Conservation (phyloP, 2,888 invertebrate genomes). For the Drosophila mercatorum region DNA sequence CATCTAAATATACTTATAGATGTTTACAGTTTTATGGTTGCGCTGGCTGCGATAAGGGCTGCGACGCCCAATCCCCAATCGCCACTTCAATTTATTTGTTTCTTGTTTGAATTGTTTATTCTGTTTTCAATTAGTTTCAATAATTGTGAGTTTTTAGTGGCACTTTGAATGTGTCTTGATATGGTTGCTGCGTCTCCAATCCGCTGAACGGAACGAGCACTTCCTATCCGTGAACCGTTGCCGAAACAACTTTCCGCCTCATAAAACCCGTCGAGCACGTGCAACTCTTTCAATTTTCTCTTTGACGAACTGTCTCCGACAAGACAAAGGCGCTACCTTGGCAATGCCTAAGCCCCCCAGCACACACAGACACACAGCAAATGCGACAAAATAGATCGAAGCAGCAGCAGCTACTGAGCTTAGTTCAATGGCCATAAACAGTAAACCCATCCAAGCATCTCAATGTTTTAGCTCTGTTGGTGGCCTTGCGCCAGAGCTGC, state of each 20-base stretch:
- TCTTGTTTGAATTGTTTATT: conserved; percentile 24
- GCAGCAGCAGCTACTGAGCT: conserved; percentile 21
- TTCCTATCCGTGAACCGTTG: conserved; percentile 22
- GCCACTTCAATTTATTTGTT: neutral
- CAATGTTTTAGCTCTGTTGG: conserved; percentile 27
- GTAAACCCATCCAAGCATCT: conserved; percentile 58
- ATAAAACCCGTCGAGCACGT: conserved; percentile 57
- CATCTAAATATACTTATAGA: conserved; percentile 23
- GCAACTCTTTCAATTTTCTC: conserved; percentile 62
- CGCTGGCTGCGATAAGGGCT: conserved; percentile 40
- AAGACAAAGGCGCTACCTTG: conserved; percentile 52
- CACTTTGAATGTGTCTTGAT: conserved; percentile 35
- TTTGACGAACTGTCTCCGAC: conserved; percentile 55
- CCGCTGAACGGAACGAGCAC: conserved; percentile 57
- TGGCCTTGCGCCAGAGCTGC: conserved; percentile 19
- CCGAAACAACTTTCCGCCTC: conserved; percentile 67
- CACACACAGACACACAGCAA: conserved; percentile 17
- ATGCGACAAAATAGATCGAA: conserved; percentile 34
- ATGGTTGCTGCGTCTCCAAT: conserved; percentile 45
- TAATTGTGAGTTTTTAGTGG: conserved; percentile 38
- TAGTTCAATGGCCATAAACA: conserved; percentile 61
- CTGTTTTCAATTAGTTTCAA: conserved; percentile 61
- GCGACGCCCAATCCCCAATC: conserved; percentile 1
- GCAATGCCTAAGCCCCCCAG: conserved; percentile 29
- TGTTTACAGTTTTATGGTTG: conserved; percentile 38